These are phyloP conservation scores for Papilio elwesi DNA, from an alignment of 2,888 invertebrate species.

Conservation along the genomic window DNA sequence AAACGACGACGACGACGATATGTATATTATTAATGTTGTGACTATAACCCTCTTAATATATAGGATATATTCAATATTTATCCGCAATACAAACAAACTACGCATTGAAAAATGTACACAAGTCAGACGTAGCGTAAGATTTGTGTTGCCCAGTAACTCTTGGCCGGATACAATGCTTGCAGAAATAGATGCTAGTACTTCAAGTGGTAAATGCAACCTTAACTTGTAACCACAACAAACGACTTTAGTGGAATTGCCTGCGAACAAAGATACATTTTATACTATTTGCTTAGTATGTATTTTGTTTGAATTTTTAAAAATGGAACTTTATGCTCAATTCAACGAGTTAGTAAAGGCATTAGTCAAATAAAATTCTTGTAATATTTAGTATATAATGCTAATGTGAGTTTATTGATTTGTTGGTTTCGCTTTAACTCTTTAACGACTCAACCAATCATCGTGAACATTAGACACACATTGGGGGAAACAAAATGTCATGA, in stretches of 20 bases:
- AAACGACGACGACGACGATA: no score
- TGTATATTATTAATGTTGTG: no score
- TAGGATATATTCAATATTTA: not conserved
- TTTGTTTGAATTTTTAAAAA: no score
- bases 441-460: no score
- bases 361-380: no score
- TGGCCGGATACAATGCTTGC: conserved; percentile 6
- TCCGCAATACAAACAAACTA: conserved; percentile 6
- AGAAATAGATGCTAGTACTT: conserved; percentile 12
- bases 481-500: no score
- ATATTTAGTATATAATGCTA: no score
- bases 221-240: conserved; percentile 21
- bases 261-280: not conserved
- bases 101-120: conserved; percentile 17
- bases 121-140: conserved; percentile 18
- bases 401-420: no score
- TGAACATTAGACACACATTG: no score
- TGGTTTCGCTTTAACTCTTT: no score
- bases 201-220: conserved; percentile 12
- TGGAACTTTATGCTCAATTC: not conserved
- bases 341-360: not conserved
- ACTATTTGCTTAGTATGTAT: not conserved
- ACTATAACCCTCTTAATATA: no score
- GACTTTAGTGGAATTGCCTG: not conserved
- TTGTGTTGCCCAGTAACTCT: conserved; percentile 18